Evolutionary conservation across 2,888 invertebrate species (phyloP).

Genomic region (Heliconius sara): DNA sequence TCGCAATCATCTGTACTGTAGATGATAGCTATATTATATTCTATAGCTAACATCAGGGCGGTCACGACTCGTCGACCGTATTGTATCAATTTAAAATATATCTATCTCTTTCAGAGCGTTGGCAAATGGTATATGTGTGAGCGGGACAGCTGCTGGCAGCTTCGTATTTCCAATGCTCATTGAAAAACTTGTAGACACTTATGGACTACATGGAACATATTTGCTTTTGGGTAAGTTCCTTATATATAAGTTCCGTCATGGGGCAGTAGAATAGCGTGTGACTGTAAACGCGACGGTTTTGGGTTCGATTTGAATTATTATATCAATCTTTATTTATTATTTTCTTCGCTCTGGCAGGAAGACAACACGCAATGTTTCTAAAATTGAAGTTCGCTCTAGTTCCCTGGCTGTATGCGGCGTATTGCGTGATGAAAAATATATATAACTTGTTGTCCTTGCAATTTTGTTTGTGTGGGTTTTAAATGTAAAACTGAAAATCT

Average conservation of each 20-base stretch:
- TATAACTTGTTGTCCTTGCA: too few species aligned
- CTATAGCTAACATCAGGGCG: too few species aligned
- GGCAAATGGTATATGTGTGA: constrained; percentile 91
- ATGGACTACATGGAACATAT: constrained; percentile 89
- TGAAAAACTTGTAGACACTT: constrained; percentile 87
- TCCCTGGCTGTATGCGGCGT: too few species aligned
- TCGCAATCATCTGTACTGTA: too few species aligned
- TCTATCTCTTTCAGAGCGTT: constrained; percentile 83
- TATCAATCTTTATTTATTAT: background rate
- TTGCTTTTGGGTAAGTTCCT: constrained; percentile 82
- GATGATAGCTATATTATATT: too few species aligned
- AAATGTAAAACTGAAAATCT: too few species aligned
- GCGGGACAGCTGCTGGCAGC: constrained; percentile 91
- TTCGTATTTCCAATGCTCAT: constrained; percentile 90
- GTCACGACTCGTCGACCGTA: too few species aligned
- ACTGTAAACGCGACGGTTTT: background rate
- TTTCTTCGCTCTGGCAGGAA: background rate
- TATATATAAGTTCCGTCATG: background rate
- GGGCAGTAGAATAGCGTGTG: too few species aligned
- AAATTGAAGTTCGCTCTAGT: too few species aligned
- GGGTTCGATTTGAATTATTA: too few species aligned
- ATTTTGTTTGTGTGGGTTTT: too few species aligned
- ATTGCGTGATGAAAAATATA: too few species aligned
- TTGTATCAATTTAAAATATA: background rate
- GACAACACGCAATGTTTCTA: background rate